Evolutionary conservation across 2,113 vertebrate species (phyloP).

Genomic region (Dinomys branickii): DNA sequence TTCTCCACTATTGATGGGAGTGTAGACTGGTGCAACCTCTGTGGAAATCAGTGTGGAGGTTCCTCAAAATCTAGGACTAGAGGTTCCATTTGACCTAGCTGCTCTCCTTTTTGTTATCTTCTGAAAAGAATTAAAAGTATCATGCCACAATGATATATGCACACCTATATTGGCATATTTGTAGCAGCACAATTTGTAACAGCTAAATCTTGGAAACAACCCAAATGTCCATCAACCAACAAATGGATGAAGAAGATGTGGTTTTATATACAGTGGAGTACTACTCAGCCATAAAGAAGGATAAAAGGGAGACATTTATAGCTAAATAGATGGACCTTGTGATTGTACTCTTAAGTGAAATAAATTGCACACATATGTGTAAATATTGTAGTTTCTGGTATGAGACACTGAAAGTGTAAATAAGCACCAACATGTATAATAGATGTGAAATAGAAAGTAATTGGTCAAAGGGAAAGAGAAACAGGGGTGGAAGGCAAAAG

Average conservation of each 20-base stretch:
- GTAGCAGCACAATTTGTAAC: background rate
- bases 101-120: background rate
- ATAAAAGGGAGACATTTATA: background rate
- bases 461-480: background rate
- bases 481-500: background rate
- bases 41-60: background rate
- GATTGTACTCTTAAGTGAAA: background rate
- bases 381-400: background rate
- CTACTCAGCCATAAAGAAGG: background rate
- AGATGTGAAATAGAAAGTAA: background rate
- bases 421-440: background rate
- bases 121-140: background rate
- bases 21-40: background rate
- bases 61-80: background rate
- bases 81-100: background rate
- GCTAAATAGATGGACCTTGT: background rate
- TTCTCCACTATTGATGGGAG: background rate
- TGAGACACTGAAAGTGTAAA: background rate
- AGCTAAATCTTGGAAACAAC: background rate
- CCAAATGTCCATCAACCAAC: background rate
- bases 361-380: background rate
- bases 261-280: background rate
- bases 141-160: background rate
- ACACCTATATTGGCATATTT: background rate
- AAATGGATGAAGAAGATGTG: background rate